These are phyloP conservation scores for Phengaris arion DNA, from an alignment of 2,888 invertebrate species.

Conservation along the genomic window DNA sequence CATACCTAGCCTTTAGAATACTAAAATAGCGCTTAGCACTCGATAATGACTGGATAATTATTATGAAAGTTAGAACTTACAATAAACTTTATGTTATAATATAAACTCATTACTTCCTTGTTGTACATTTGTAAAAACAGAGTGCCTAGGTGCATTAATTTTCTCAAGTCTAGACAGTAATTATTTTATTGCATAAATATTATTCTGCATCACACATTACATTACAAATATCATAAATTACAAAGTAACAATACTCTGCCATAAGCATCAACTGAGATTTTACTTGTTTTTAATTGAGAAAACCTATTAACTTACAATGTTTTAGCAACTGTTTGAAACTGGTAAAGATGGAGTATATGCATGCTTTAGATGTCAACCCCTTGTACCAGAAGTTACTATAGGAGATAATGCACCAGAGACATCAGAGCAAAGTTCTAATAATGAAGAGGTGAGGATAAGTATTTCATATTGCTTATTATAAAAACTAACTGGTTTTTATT, in stretches of 20 bases:
- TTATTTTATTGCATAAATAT: no score
- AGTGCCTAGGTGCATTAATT: background rate
- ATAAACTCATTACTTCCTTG: background rate
- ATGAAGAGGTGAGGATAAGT: constrained; percentile 47
- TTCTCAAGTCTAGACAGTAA: background rate
- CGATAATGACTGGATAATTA: background rate
- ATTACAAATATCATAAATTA: no score
- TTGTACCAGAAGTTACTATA: constrained; percentile 71
- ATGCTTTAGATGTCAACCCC: constrained; percentile 73
- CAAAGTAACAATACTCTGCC: no score
- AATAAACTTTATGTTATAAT: background rate
- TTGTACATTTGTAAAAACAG: background rate
- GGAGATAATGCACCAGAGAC: constrained; percentile 51
- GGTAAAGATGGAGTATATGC: constrained; percentile 68
- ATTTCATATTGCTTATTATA: no score
- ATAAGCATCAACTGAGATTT: background rate
- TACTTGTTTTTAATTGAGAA: background rate
- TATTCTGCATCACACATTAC: no score
- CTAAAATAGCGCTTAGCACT: background rate
- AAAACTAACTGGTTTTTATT: no score
- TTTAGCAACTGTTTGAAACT: constrained; percentile 73
- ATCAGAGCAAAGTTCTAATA: constrained; percentile 45
- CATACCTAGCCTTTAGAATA: background rate
- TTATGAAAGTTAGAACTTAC: background rate
- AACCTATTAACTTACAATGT: constrained; percentile 21